These are phyloP conservation scores for Dromiciops gliroides DNA, from an alignment of 2,113 vertebrate species.

Conservation along the genomic window DNA sequence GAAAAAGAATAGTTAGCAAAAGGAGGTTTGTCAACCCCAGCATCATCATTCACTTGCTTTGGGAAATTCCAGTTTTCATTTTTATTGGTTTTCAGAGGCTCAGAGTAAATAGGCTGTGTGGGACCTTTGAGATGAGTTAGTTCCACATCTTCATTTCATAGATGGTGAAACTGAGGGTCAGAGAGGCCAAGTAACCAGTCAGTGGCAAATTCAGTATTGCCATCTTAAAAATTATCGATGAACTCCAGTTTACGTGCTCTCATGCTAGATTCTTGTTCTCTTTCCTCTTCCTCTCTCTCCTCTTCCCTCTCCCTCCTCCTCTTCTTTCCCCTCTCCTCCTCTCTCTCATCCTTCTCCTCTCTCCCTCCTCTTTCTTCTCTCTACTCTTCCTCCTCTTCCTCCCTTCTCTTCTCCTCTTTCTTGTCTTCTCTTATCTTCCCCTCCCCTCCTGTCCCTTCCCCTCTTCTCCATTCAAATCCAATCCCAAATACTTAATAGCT, in stretches of 20 bases:
- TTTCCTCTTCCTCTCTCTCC: too few species aligned
- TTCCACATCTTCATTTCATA: not conserved
- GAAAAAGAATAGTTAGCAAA: not conserved
- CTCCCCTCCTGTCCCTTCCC: not conserved
- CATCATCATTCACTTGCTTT: not conserved
- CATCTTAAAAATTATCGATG: not conserved
- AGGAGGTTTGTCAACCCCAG: not conserved
- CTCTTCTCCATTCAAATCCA: not conserved
- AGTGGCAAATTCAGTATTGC: not conserved
- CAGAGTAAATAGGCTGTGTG: not conserved
- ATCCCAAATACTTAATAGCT: not conserved
- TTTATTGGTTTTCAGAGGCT: not conserved
- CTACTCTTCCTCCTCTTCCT: too few species aligned
- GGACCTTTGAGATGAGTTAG: not conserved
- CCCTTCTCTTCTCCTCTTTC: too few species aligned
- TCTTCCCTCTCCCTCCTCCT: not conserved
- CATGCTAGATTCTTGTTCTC: too few species aligned
- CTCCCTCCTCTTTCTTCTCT: too few species aligned
- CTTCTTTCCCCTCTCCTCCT: too few species aligned
- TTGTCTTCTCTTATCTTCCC: too few species aligned
- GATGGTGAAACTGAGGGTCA: not conserved
- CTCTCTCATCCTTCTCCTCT: too few species aligned
- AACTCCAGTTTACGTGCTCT: not conserved
- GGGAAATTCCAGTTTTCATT: not conserved
- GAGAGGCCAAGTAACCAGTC: not conserved